Percentiles rank a stretch among this genome's conserved stretches.
Evolutionary conservation across 2,797 vertebrate genomes (phyloP).

Genomic region (Oophaga sylvatica): DNA sequence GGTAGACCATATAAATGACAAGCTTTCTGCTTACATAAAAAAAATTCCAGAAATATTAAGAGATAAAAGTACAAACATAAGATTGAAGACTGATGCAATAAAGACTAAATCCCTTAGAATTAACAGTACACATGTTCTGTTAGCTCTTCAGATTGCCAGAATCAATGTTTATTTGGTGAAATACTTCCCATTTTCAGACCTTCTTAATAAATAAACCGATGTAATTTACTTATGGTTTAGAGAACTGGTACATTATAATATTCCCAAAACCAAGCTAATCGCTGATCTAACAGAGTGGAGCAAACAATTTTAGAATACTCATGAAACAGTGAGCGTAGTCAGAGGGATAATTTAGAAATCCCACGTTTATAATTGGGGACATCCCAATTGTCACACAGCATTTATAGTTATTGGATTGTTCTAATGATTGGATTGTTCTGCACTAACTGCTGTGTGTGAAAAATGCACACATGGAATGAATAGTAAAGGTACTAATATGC

Average conservation of each 20-base stretch:
- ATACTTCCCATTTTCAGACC: neutral
- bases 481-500: no score
- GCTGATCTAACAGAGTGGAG: neutral
- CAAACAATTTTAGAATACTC: neutral
- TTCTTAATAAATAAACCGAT: constrained; percentile 3
- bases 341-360: neutral
- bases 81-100: neutral
- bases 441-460: no score
- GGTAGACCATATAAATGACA: no score
- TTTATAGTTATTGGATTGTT: neutral
- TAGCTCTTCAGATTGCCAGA: neutral
- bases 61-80: neutral
- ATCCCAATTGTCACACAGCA: neutral
- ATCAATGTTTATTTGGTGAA: neutral
- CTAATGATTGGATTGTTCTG: no score
- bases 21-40: no score
- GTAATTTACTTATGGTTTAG: constrained; percentile 6
- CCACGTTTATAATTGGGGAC: neutral
- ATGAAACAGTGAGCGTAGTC: neutral
- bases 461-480: no score
- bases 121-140: neutral
- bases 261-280: neutral
- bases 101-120: neutral
- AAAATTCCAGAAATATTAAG: no score
- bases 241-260: neutral